phyloP scores from a whole-genome alignment of 1,140 invertebrate species.

The Lordiphosa clarofinis region DNA sequence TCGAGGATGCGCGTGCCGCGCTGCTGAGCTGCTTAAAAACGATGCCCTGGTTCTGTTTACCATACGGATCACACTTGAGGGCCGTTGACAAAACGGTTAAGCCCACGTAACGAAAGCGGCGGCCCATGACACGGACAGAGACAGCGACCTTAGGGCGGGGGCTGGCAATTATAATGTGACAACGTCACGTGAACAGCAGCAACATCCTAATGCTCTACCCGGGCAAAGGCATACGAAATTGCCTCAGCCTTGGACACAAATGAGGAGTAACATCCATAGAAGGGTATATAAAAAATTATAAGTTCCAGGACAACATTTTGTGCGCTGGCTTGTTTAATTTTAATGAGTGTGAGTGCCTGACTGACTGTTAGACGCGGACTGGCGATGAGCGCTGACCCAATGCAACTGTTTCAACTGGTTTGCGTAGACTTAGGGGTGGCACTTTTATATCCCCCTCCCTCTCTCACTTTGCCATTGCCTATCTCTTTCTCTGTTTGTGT shows the following conservation, averaged over 20 bases:
- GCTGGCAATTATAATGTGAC: conserved; percentile 57
- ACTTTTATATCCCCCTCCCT: conserved; percentile 1
- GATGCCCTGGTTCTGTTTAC: conserved; percentile 56
- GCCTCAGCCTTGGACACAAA: background rate
- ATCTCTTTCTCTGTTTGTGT: conserved; percentile 11
- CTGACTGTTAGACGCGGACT: no score
- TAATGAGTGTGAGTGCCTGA: conserved; percentile 50
- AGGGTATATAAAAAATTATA: conserved; percentile 2
- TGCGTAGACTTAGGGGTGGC: conserved; percentile 49
- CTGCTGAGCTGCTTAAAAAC: conserved; percentile 66
- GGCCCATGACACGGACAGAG: conserved; percentile 26
- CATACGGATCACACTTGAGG: conserved; percentile 66
- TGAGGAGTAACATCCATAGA: background rate
- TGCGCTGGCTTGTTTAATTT: conserved; percentile 72
- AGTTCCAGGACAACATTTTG: conserved; percentile 25
- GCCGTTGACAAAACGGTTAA: conserved; percentile 63
- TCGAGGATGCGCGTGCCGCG: conserved; percentile 45
- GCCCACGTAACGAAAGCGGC: conserved; percentile 37
- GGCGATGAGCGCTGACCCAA: conserved; percentile 38
- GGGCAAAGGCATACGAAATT: background rate
- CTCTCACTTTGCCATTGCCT: background rate
- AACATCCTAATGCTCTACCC: conserved; percentile 36
- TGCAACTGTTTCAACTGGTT: conserved; percentile 72
- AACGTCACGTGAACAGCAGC: conserved; percentile 45
- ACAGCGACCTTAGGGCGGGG: conserved; percentile 19